Conservation (phyloP, 2,888 invertebrate species). For the Gnatocerus cornutus region DNA sequence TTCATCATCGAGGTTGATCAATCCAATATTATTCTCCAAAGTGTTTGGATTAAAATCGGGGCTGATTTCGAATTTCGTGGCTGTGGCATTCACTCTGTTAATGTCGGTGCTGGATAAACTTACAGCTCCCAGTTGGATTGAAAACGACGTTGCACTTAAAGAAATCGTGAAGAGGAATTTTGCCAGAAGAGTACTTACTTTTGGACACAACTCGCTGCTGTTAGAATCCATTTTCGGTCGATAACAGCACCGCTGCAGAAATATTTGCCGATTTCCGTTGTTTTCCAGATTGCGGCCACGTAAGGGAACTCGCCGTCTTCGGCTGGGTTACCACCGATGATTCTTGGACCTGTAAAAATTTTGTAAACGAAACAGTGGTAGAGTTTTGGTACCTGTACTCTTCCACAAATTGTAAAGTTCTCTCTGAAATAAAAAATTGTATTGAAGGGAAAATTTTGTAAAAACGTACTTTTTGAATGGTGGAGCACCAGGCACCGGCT, state of each 20-base stretch:
- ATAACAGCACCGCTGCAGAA: background rate
- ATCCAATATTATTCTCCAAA: background rate
- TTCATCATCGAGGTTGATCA: background rate
- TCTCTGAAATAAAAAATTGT: too few species aligned
- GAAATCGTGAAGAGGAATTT: background rate
- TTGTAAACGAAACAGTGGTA: too few species aligned
- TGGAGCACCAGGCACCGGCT: too few species aligned
- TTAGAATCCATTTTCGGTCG: background rate
- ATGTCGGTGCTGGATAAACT: background rate
- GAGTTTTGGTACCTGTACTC: too few species aligned
- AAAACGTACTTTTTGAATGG: too few species aligned
- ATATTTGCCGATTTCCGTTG: too few species aligned
- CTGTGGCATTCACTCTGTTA: background rate
- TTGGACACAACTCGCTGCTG: background rate
- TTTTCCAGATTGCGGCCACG: too few species aligned
- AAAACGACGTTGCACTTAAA: background rate
- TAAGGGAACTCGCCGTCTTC: too few species aligned
- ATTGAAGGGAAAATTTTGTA: too few species aligned
- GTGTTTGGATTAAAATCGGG: conserved; percentile 13
- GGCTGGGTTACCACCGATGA: too few species aligned
- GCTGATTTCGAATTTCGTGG: background rate
- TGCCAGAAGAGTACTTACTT: background rate
- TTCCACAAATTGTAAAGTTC: too few species aligned
- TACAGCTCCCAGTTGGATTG: background rate
- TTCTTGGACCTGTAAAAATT: too few species aligned